Percentiles rank a stretch among this genome's conserved stretches.
These are phyloP conservation scores for Bubo bubo DNA, from an alignment of 2,113 vertebrate genomes.

Conservation along the genomic window DNA sequence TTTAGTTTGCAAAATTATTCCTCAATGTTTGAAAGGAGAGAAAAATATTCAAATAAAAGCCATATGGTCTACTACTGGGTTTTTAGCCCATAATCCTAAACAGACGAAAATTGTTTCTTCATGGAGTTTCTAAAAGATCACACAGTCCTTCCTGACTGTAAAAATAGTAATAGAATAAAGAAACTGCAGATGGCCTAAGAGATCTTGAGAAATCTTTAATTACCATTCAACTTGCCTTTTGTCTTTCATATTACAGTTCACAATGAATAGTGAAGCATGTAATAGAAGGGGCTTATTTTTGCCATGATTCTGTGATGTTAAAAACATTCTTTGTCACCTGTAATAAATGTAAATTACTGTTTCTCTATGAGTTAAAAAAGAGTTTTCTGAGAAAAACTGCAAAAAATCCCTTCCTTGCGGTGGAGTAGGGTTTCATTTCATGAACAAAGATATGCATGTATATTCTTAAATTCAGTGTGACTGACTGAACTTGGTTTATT, in stretches of 20 bases:
- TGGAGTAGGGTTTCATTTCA: background rate
- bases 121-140: slow-evolving; percentile 16
- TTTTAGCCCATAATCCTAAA: slow-evolving; percentile 17
- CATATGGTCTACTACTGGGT: background rate
- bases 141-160: slow-evolving; percentile 13
- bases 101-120: slow-evolving; percentile 30
- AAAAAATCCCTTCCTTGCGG: background rate
- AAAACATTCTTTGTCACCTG: background rate
- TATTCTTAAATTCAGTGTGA: background rate
- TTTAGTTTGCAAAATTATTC: background rate
- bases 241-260: background rate
- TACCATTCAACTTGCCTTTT: background rate
- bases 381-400: background rate
- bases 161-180: slow-evolving; percentile 37
- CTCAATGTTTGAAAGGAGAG: background rate
- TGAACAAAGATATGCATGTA: background rate
- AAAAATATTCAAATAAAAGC: background rate
- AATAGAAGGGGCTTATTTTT: background rate
- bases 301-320: background rate
- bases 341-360: background rate
- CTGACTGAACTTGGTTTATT: background rate
- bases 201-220: slow-evolving; percentile 33
- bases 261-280: background rate
- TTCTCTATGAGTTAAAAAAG: background rate
- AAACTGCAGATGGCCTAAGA: background rate